Evolutionary conservation across 2,888 invertebrate species (phyloP).

Genomic region (Rapana venosa): DNA sequence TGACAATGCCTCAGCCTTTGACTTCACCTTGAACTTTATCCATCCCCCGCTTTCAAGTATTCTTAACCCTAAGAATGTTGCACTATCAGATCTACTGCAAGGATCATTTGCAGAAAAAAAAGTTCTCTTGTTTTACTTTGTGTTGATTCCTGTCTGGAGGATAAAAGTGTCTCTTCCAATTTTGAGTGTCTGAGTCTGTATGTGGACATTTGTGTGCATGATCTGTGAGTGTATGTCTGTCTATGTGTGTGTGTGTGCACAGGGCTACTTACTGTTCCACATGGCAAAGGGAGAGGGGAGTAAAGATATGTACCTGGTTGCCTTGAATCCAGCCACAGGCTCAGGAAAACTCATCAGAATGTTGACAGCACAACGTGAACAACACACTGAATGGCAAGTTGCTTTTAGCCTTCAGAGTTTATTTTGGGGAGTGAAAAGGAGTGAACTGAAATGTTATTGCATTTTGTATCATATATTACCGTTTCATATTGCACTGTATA

Average conservation of each 20-base stretch:
- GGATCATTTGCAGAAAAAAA: too few relatives aligned
- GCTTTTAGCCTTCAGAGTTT: neutral
- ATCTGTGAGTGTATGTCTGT: neutral
- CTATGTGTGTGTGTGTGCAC: neutral
- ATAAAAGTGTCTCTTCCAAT: too few relatives aligned
- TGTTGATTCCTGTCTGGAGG: too few relatives aligned
- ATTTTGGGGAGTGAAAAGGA: neutral
- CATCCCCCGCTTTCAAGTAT: too few relatives aligned
- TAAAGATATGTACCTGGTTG: conserved; percentile 24
- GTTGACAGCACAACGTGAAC: neutral
- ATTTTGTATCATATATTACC: too few relatives aligned
- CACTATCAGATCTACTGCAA: too few relatives aligned
- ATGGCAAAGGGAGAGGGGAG: conserved; percentile 39
- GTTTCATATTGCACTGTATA: too few relatives aligned
- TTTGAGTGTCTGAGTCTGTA: neutral
- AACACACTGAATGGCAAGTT: conserved; percentile 2
- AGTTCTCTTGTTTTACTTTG: too few relatives aligned
- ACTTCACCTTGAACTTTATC: too few relatives aligned
- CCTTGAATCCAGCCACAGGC: conserved; percentile 39
- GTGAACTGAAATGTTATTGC: too few relatives aligned
- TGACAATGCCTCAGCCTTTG: too few relatives aligned
- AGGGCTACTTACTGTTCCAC: conserved; percentile 61
- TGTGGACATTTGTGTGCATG: neutral
- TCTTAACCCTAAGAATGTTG: too few relatives aligned
- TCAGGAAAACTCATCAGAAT: conserved; percentile 7